Evolutionary conservation across 2,797 vertebrate species (phyloP).

Genomic region (Crocodylus rhombifer): DNA sequence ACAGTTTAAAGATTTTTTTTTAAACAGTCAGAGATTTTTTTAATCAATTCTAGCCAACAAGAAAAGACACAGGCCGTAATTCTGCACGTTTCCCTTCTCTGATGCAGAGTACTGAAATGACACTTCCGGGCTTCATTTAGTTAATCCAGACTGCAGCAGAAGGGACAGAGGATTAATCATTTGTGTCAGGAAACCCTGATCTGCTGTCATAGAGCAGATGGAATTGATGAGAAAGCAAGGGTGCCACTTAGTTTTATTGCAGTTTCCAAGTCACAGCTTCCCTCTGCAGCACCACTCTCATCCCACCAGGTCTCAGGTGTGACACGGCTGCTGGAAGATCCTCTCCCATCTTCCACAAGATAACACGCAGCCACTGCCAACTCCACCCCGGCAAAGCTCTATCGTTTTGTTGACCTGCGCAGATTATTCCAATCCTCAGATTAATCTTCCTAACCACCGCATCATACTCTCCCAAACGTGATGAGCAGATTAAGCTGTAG

Average conservation of each 20-base stretch:
- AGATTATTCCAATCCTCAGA: slow-evolving; percentile 41
- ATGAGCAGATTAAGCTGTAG: neutral
- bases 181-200: slow-evolving; percentile 58
- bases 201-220: slow-evolving; percentile 29
- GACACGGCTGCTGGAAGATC: neutral
- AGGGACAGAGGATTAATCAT: slow-evolving; percentile 64
- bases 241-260: slow-evolving; percentile 28
- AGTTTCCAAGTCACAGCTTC: neutral
- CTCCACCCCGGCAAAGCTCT: neutral
- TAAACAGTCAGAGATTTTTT: slow-evolving; percentile 40
- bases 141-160: slow-evolving; percentile 73
- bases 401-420: fast-evolving
- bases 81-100: slow-evolving; percentile 11
- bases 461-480: neutral
- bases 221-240: slow-evolving; percentile 10
- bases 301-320: neutral
- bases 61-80: slow-evolving; percentile 31
- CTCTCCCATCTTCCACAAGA: slow-evolving; percentile 21
- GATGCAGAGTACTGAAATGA: slow-evolving; percentile 44
- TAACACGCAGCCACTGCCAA: neutral
- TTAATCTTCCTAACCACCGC: slow-evolving; percentile 28
- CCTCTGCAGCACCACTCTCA: slow-evolving; percentile 52
- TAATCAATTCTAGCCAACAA: neutral
- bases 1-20: slow-evolving; percentile 49
- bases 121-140: slow-evolving; percentile 43